Percentiles rank a stretch among this genome's conserved stretches.
Evolutionary conservation across 2,113 vertebrate species (phyloP).

Genomic region (Numida meleagris): DNA sequence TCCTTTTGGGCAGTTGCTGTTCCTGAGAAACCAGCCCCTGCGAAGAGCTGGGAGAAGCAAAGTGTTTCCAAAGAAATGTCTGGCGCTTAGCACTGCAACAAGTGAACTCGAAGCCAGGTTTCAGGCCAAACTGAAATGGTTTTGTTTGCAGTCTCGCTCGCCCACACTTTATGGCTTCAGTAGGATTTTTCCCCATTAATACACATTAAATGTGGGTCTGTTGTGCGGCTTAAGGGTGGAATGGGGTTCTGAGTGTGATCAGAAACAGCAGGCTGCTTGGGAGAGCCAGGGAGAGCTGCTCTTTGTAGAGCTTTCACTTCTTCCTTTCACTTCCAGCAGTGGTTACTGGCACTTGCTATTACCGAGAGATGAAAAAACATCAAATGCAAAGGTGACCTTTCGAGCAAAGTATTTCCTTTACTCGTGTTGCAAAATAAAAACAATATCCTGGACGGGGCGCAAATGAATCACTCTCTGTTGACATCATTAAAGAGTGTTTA

Average conservation of each 20-base stretch:
- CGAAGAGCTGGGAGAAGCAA: slow-evolving; percentile 24
- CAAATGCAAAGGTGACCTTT: slow-evolving; percentile 55
- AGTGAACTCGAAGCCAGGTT: slow-evolving; percentile 47
- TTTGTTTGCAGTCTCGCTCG: background rate
- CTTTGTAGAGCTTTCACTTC: background rate
- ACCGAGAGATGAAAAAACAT: slow-evolving; percentile 32
- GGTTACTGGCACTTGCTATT: background rate
- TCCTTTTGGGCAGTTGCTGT: slow-evolving; percentile 5
- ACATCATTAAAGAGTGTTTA: slow-evolving; percentile 38
- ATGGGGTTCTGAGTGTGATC: background rate
- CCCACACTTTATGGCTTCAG: background rate
- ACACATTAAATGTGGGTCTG: background rate
- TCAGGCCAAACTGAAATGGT: background rate
- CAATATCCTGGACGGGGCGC: background rate
- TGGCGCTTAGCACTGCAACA: slow-evolving; percentile 13
- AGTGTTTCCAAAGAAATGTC: slow-evolving; percentile 34
- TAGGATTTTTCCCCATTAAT: background rate
- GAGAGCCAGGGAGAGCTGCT: background rate
- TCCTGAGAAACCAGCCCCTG: slow-evolving; percentile 10
- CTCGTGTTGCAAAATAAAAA: slow-evolving; percentile 45
- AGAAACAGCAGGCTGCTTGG: background rate
- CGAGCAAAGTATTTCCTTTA: slow-evolving; percentile 45
- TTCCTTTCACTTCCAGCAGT: background rate
- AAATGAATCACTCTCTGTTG: slow-evolving; percentile 59
- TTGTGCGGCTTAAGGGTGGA: background rate